These are phyloP conservation scores for Hermaeophaga mercurialis DNA, from an alignment of 2,888 invertebrate species.

Conservation along the genomic window DNA sequence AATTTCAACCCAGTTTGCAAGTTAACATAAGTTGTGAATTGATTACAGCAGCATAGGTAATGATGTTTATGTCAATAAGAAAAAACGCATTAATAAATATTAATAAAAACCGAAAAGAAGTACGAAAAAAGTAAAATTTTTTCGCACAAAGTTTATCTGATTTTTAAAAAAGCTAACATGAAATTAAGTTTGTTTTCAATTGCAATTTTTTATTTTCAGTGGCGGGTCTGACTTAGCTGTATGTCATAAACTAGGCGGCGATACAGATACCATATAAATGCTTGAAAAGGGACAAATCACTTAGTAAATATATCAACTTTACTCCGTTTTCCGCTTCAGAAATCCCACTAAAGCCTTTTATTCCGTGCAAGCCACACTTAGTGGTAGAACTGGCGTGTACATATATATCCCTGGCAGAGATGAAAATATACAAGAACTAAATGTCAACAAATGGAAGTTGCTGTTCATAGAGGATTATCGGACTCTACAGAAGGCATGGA, in stretches of 20 bases:
- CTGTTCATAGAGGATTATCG: slow-evolving; percentile 16
- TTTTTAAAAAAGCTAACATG: too few species aligned
- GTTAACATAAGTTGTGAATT: too few species aligned
- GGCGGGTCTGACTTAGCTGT: not conserved
- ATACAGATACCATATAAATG: slow-evolving; percentile 6
- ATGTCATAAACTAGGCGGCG: not conserved
- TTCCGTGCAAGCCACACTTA: not conserved
- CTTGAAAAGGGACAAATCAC: slow-evolving; percentile 12
- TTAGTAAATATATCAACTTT: slow-evolving; percentile 13
- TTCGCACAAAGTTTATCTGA: too few species aligned
- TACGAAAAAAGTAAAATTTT: too few species aligned
- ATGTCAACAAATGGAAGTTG: slow-evolving; percentile 19
- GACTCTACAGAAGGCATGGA: slow-evolving; percentile 4
- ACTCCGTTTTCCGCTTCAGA: slow-evolving; percentile 2
- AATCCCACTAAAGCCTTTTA: slow-evolving; percentile 18
- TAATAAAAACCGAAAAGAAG: too few species aligned
- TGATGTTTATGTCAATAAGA: too few species aligned
- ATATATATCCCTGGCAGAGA: slow-evolving; percentile 3
- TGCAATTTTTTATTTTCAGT: too few species aligned
- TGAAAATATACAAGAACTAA: slow-evolving; percentile 14
- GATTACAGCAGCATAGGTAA: too few species aligned
- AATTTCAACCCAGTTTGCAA: too few species aligned
- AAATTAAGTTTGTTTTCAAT: too few species aligned
- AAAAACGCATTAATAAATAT: too few species aligned
- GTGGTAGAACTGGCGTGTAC: slow-evolving; percentile 6